Base-by-base conservation (phyloP, 2,797 vertebrate species). In the Ctenopoma kingsleyae region DNA sequence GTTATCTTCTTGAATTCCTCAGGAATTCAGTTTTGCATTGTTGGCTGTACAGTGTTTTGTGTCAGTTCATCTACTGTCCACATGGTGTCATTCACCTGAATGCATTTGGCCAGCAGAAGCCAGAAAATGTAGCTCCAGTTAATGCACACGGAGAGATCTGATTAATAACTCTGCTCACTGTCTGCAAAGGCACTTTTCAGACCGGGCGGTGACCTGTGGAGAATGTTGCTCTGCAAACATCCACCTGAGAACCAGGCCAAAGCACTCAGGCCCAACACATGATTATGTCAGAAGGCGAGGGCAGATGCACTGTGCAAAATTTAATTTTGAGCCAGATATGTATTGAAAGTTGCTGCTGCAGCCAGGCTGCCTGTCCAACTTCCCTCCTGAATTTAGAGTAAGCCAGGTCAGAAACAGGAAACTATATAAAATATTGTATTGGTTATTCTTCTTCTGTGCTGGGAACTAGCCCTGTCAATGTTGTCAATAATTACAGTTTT, bases 11-110 rank as follows among this genome's bases (percentile, higher is more conserved):
- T 27, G 69, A 85, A 81, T 85, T 86, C 81, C 25, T 65, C 10
- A 1, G n/a, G 86, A 85, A 87, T 89, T 88, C 85, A 71, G 74
- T 73, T 66, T 50, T 41, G 59, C 78, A 74, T 88, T 19, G 60
- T 77, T 49, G 51, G 67, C 76, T 54, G 60, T 47, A 9, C 58
- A 6, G 51, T 52, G 65, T 79, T 52, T 48, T 40, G 40, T 74
- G 74, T 80, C 50, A 12, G 64, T 51, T 20, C 76, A 53, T 54
- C 4, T 60, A 6, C 65, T 41, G 76, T 82, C 51, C 74, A 71
- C 57, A 8, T 65, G 46, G 30, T 40, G 70, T 74, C 60, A 69
- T 53, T 65, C 78, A 63, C 53, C 62, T 35, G 44, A 68, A 49
- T 63, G 56, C 68, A 5, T 36, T 25, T 1, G 54, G 58, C 72